Conservation (phyloP, 1,140 invertebrate genomes). For the Pseudobourletiella spinata region DNA sequence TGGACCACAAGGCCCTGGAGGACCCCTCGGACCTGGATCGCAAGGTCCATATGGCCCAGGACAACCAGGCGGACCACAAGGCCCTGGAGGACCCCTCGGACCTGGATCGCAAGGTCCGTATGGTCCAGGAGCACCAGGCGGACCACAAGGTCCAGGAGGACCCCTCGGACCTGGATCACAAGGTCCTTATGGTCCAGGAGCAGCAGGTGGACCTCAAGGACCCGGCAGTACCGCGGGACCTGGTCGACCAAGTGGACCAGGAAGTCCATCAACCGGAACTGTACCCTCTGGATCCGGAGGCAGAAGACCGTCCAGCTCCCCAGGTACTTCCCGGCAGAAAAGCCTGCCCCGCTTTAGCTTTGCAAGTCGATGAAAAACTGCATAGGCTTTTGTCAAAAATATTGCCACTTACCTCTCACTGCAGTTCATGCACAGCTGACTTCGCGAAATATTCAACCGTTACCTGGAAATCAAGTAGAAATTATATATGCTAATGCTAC, state of each 20-base stretch:
- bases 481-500: no score
- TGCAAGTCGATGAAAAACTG: not conserved
- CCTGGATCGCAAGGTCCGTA: not conserved
- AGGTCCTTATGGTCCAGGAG: not conserved
- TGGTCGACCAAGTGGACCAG: conserved; percentile 10
- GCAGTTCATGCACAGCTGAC: not conserved
- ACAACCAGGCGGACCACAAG: not conserved
- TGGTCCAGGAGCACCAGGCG: not conserved
- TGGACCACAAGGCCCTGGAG: not conserved
- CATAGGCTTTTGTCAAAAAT: not conserved
- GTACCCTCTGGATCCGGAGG: not conserved
- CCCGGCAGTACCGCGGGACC: not conserved
- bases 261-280: conserved; percentile 9
- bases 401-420: not conserved
- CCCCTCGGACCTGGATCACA: not conserved
- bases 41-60: not conserved
- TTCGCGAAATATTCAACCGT: not conserved
- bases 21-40: no score
- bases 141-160: not conserved
- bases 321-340: not conserved
- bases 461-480: no score
- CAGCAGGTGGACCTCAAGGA: not conserved
- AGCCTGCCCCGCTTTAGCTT: not conserved
- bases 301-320: not conserved
- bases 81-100: no score